These are phyloP conservation scores for Drosophila cracens DNA, from an alignment of 2,888 invertebrate species.

Conservation along the genomic window DNA sequence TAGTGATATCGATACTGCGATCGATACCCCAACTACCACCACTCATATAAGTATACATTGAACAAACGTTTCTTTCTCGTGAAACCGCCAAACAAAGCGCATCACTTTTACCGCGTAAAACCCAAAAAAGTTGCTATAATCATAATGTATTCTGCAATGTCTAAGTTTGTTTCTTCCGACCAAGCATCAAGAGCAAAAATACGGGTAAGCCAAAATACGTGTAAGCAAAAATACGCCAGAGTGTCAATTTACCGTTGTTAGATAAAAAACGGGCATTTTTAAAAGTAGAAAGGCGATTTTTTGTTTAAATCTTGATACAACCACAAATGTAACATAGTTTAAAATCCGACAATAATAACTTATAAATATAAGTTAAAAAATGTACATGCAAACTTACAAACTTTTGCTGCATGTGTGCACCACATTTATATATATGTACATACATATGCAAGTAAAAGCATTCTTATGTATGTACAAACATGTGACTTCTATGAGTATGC, in stretches of 20 bases:
- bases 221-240: no score
- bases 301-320: not conserved
- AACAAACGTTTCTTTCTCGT: accelerated
- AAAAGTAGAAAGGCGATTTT: not conserved
- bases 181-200: no score
- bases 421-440: not conserved
- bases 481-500: conserved; percentile 3
- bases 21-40: no score
- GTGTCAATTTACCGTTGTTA: not conserved
- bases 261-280: not conserved
- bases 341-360: no score
- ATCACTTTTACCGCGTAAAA: no score
- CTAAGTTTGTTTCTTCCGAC: accelerated
- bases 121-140: no score
- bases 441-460: conserved; percentile 1
- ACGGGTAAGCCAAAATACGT: no score
- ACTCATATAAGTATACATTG: no score
- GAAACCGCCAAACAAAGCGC: no score
- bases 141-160: no score
- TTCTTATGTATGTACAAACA: conserved; percentile 2
- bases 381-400: not conserved
- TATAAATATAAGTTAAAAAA: no score
- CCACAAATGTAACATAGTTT: not conserved
- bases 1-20: no score
- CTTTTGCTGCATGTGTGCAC: not conserved